Conservation (phyloP, 2,113 vertebrate genomes). For the Riparia riparia region DNA sequence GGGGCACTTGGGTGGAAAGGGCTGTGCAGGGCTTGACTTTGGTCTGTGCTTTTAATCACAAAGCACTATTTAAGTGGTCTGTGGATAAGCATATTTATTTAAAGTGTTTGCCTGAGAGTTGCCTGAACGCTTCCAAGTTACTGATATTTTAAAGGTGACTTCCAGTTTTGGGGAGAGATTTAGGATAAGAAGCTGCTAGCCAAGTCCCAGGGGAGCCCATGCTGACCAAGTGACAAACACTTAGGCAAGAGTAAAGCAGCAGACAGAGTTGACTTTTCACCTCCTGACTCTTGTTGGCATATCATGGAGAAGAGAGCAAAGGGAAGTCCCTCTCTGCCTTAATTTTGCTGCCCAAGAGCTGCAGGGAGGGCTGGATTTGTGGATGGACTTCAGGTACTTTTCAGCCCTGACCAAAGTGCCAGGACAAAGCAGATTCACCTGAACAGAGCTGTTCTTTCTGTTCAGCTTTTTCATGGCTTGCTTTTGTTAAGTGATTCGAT, state of each 20-base stretch:
- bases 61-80: background rate
- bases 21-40: background rate
- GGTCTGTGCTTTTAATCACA: rapidly evolving
- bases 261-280: background rate
- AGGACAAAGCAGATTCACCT: background rate
- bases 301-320: background rate
- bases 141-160: background rate
- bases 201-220: background rate
- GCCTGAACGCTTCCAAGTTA: background rate
- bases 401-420: background rate
- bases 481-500: background rate
- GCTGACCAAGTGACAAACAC: background rate
- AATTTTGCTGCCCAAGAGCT: background rate
- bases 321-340: background rate
- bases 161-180: background rate
- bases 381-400: background rate
- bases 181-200: background rate
- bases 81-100: background rate
- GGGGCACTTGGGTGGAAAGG: background rate
- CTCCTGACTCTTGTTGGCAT: background rate
- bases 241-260: background rate
- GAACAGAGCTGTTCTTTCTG: background rate
- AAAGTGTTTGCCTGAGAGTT: background rate
- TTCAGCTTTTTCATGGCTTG: background rate
- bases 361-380: background rate